Evolutionary conservation across 1,140 invertebrate species (phyloP).

Genomic region (Aphidius gifuensis): DNA sequence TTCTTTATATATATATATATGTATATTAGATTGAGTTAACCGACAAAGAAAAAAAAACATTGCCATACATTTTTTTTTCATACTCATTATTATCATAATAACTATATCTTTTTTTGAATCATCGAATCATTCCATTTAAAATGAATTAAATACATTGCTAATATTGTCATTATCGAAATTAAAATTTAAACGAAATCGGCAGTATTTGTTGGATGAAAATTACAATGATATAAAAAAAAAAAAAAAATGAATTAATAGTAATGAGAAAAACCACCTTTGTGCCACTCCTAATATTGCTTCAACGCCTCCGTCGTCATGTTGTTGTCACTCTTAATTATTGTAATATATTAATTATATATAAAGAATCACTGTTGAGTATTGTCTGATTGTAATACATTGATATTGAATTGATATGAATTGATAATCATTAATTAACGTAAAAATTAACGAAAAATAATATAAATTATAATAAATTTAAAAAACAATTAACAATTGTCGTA

Average conservation of each 20-base stretch:
- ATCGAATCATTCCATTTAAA: no score
- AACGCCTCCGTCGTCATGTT: conserved; percentile 58
- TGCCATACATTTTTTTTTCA: no score
- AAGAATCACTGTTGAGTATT: conserved; percentile 56
- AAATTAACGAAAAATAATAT: conserved; percentile 30
- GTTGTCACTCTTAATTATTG: conserved; percentile 58
- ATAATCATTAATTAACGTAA: conserved; percentile 54
- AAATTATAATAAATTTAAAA: conserved; percentile 51
- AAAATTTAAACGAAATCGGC: no score
- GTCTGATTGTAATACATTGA: conserved; percentile 58
- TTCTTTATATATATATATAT: no score
- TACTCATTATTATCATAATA: no score
- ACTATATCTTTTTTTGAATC: no score
- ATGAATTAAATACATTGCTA: no score
- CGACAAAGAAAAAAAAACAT: conserved; percentile 10
- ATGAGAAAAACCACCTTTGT: conserved; percentile 24
- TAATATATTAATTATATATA: conserved; percentile 48
- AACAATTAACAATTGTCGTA: conserved; percentile 20
- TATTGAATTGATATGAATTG: conserved; percentile 57
- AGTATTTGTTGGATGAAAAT: no score
- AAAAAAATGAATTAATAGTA: conserved; percentile 1
- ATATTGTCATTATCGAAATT: no score
- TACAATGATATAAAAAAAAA: neutral
- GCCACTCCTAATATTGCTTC: conserved; percentile 44
- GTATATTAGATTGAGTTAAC: conserved; percentile 26